Conservation (phyloP, 2,888 invertebrate species). For the Sturmia bella region DNA sequence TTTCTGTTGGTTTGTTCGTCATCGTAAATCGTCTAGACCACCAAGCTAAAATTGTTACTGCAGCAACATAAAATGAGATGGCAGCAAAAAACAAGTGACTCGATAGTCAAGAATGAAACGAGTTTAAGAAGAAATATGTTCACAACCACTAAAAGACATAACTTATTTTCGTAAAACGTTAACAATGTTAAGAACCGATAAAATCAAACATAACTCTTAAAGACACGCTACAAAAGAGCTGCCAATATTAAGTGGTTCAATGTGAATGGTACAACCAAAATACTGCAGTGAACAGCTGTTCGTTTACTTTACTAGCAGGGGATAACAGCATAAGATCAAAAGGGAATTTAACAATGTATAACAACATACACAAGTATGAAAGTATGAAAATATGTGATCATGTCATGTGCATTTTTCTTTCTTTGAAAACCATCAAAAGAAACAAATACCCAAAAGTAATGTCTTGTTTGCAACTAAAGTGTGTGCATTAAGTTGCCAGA, state of each 20-base stretch:
- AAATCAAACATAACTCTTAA: constrained; percentile 49
- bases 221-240: constrained; percentile 11
- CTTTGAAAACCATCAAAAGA: no score
- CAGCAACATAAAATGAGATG: constrained; percentile 10
- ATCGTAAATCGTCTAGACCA: constrained; percentile 65
- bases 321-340: no score
- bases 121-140: constrained; percentile 50
- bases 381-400: no score
- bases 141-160: constrained; percentile 59
- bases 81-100: neutral
- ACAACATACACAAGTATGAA: no score
- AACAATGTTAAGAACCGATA: constrained; percentile 52
- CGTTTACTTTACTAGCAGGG: no score
- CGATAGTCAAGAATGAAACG: constrained; percentile 15
- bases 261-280: neutral
- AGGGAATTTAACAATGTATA: no score
- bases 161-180: constrained; percentile 59
- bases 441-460: no score
- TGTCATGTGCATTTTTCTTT: no score
- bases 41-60: constrained; percentile 41
- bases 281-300: no score
- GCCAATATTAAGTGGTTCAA: neutral
- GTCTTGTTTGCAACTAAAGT: no score
- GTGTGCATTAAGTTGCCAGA: no score
- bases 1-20: constrained; percentile 4